phyloP scores from a whole-genome alignment of 1,140 invertebrate species.

The Diabrotica undecimpunctata region DNA sequence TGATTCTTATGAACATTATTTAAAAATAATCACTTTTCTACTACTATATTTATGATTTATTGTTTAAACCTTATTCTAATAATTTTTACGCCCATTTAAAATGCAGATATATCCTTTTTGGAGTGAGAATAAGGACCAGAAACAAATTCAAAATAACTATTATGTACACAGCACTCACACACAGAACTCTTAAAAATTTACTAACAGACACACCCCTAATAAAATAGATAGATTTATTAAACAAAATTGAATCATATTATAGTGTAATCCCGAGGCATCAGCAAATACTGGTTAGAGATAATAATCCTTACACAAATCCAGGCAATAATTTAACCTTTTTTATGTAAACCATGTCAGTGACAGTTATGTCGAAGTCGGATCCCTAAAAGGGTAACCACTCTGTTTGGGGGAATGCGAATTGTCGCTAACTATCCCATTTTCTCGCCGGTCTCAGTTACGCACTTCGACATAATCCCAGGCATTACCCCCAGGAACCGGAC shows the following conservation, averaged over 20 bases:
- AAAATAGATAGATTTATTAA: background rate
- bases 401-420: constrained; percentile 47
- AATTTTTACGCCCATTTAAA: too few species aligned
- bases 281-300: constrained; percentile 1
- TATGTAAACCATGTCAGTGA: constrained; percentile 46
- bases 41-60: too few species aligned
- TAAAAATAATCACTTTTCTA: too few species aligned
- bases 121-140: too few species aligned
- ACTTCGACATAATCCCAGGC: constrained; percentile 40
- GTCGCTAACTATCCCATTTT: constrained; percentile 47
- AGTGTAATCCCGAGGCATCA: background rate
- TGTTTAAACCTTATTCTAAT: too few species aligned
- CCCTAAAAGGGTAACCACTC: constrained; percentile 44
- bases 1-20: too few species aligned
- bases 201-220: too few species aligned
- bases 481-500: constrained; percentile 33
- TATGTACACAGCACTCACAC: too few species aligned
- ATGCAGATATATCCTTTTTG: too few species aligned
- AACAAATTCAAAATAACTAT: too few species aligned
- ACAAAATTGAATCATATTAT: background rate
- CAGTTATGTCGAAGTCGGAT: constrained; percentile 41
- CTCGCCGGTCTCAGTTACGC: constrained; percentile 28
- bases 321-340: constrained; percentile 45
- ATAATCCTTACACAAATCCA: constrained; percentile 30
- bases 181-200: too few species aligned